Base-by-base conservation (phyloP, 2,113 vertebrate species). In the Alethe diademata region DNA sequence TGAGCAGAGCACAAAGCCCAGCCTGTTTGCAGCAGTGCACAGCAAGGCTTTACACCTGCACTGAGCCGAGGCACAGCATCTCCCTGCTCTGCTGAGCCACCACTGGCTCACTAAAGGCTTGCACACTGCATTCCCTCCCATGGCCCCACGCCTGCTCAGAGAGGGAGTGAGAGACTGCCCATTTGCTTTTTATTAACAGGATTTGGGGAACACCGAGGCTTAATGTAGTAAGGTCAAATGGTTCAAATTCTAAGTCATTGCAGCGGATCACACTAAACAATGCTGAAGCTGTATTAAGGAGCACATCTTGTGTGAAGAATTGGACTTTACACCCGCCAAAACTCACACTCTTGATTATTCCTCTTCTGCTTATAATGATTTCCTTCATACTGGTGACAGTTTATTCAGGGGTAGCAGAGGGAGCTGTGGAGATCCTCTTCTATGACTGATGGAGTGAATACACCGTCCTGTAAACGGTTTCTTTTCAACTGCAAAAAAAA, bases 1-100 rank as follows among this genome's bases (percentile, higher is more conserved):
- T 97, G 97, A 96, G 92, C 61, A 11, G 82, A 78, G 86, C 29
- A 96, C 89, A 94, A 89, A 60, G 89, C 88, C 45, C 76, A 88
- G 96, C 90, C 95, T 78, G 84, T 94, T 94, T 91, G 94, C 74
- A 43, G 86, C 16, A 11, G 33, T 4, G 64, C 78, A 24, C 87
- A 88, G 14, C n/a, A 71, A 70, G 92, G 1, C 87, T 64, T 20
- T 42, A 50, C 92, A 97, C 94, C 96, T 94, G 91, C 88, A 2
- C 80, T 6, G 53, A 67, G 73, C 65, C 9, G 4, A 16, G 88
- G 42, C 69, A 64, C 23, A 40, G 36, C 86, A 70, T 50, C 93
- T 88, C 78, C 19, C 86, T 33, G 62, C 15, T 65, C 48, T 66
- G 85, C 87, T 38, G 8, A 90, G 29, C 35, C 73, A 19, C 19